A percentile compares a stretch with the other conserved stretches of the same genome.
phyloP scores from a whole-genome alignment of 2,888 invertebrate species.

The Himalopsyche anomala region DNA sequence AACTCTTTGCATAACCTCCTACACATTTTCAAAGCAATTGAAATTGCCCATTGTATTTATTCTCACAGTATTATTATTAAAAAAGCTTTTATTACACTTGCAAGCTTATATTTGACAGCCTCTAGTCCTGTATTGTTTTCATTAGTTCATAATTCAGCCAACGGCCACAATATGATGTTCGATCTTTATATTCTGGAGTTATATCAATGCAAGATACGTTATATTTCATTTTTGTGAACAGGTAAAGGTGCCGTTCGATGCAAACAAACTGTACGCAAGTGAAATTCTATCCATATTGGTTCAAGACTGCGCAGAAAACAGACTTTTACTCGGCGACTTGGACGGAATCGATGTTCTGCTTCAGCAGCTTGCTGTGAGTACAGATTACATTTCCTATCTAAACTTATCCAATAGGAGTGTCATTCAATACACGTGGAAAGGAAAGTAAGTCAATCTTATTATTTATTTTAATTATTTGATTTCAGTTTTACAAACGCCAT shows the following conservation, averaged over 20 bases:
- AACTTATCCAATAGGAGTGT: too few species aligned
- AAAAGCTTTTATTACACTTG: too few species aligned
- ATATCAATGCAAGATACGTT: too few species aligned
- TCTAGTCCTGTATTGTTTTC: too few species aligned
- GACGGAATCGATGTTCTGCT: slow-evolving; percentile 97
- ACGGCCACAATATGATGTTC: too few species aligned
- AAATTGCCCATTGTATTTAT: too few species aligned
- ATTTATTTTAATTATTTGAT: not conserved
- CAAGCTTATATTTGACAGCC: too few species aligned
- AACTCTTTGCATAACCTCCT: too few species aligned
- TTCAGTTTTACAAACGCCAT: slow-evolving; percentile 92
- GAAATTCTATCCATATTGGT: slow-evolving; percentile 97
- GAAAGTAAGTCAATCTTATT: not conserved
- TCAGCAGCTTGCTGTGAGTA: slow-evolving; percentile 91
- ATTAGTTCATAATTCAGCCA: too few species aligned
- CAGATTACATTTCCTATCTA: not conserved
- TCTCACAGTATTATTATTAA: too few species aligned
- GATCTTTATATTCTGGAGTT: too few species aligned
- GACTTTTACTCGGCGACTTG: slow-evolving; percentile 89
- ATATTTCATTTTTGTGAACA: slow-evolving; percentile 64
- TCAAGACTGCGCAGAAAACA: slow-evolving; percentile 91
- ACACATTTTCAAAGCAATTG: too few species aligned
- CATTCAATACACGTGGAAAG: not conserved
- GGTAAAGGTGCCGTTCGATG: slow-evolving; percentile 93
- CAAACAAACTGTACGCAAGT: slow-evolving; percentile 95